Evolutionary conservation across 2,113 vertebrate genomes (phyloP).

Genomic region (Cacatua alba): DNA sequence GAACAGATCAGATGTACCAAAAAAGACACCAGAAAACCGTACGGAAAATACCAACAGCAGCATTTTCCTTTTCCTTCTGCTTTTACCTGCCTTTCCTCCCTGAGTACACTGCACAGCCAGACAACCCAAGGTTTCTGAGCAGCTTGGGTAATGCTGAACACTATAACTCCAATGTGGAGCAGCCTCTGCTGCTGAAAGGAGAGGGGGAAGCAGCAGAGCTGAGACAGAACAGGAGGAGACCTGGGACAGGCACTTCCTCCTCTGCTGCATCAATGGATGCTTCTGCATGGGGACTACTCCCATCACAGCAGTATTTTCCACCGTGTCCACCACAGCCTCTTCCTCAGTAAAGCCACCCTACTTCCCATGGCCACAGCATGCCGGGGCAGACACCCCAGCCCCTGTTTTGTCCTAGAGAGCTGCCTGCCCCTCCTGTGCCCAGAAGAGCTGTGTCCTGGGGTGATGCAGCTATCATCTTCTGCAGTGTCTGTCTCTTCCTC

Average conservation of each 20-base stretch:
- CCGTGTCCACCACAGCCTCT: not conserved
- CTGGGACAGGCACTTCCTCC: not conserved
- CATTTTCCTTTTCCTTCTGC: not conserved
- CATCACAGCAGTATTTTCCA: not conserved
- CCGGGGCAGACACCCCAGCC: fast-evolving
- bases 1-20: not conserved
- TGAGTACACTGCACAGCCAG: not conserved
- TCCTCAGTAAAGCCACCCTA: not conserved
- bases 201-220: not conserved
- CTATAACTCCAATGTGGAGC: not conserved
- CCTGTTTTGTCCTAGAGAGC: not conserved
- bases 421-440: not conserved
- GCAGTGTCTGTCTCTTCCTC: not conserved
- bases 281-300: not conserved
- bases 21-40: not conserved
- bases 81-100: not conserved
- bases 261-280: not conserved
- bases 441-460: not conserved
- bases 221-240: not conserved
- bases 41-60: not conserved
- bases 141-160: not conserved
- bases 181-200: not conserved
- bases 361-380: not conserved
- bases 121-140: not conserved
- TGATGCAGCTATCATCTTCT: fast-evolving